phyloP scores from a whole-genome alignment of 2,797 vertebrate species.

The Mus caroli region DNA sequence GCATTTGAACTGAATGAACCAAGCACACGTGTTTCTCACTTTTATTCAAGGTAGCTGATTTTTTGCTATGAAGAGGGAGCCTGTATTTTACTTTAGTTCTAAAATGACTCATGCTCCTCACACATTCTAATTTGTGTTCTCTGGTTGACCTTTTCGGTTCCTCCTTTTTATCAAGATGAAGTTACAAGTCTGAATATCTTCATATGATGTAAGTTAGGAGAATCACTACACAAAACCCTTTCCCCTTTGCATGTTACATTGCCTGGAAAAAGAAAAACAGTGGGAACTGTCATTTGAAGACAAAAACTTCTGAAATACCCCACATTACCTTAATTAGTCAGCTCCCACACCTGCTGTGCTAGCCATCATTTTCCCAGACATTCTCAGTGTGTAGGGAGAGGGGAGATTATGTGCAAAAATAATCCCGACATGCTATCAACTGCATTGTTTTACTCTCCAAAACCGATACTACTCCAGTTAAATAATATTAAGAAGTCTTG shows the following conservation, averaged over 20 bases:
- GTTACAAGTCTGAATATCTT: constrained; percentile 15
- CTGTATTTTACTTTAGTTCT: constrained; percentile 62
- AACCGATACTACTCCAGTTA: not conserved
- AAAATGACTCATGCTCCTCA: constrained; percentile 54
- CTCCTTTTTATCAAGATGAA: constrained; percentile 59
- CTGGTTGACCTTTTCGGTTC: constrained; percentile 64
- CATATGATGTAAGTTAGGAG: constrained; percentile 28
- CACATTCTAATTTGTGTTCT: constrained; percentile 59
- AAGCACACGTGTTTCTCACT: not conserved
- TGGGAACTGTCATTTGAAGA: constrained; percentile 27
- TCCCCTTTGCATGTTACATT: not conserved
- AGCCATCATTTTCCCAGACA: constrained; percentile 19
- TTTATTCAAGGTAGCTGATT: constrained; percentile 45
- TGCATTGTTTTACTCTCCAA: constrained; percentile 34
- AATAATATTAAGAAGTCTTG: constrained; percentile 44
- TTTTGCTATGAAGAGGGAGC: constrained; percentile 27
- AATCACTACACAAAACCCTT: constrained; percentile 16
- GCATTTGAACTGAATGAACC: not conserved
- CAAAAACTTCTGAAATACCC: constrained; percentile 44
- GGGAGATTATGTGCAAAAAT: not conserved
- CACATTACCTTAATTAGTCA: constrained; percentile 50
- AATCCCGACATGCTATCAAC: not conserved
- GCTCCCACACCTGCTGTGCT: not conserved
- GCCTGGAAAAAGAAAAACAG: not conserved
- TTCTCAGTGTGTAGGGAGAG: not conserved